These are phyloP conservation scores for Phytoseiulus persimilis DNA, from an alignment of 2,888 invertebrate genomes.

Conservation along the genomic window DNA sequence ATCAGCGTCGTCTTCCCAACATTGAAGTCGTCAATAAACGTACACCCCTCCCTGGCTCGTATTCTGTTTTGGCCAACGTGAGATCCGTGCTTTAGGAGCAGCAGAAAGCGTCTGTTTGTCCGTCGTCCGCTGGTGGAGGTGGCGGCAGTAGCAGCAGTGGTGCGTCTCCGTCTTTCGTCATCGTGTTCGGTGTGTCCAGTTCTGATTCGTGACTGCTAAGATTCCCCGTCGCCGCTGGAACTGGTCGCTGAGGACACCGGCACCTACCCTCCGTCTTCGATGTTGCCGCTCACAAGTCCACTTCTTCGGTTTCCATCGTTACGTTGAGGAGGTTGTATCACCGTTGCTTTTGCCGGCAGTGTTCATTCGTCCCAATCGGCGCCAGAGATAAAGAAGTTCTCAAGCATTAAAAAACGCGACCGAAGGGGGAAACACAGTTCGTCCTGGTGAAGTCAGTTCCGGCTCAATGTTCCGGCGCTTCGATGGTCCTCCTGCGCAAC, in stretches of 20 bases:
- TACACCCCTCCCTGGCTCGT: not conserved
- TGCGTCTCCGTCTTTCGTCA: not conserved
- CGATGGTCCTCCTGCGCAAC: conserved; percentile 6
- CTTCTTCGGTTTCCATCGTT: too few species aligned
- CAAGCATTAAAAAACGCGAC: too few species aligned
- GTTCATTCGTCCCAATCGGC: too few species aligned
- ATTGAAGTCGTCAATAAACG: not conserved
- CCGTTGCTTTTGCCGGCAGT: too few species aligned
- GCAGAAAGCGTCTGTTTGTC: not conserved
- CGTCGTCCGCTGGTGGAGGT: not conserved
- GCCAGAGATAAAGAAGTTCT: too few species aligned
- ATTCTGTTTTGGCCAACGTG: not conserved
- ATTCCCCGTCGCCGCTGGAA: not conserved
- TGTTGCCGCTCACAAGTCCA: not conserved
- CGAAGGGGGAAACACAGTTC: too few species aligned
- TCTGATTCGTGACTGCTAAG: not conserved
- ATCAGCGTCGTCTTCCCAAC: not conserved
- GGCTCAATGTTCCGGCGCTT: not conserved
- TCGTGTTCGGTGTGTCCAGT: not conserved
- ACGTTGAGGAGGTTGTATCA: too few species aligned
- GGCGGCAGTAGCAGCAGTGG: not conserved
- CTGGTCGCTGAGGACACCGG: not conserved
- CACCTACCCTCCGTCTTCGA: not conserved
- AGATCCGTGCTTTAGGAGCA: not conserved
- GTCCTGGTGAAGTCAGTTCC: not conserved